A percentile compares a stretch with the other conserved stretches of the same genome.
Evolutionary conservation across 2,888 invertebrate species (phyloP).

Genomic region (Oscheius myriophilus): DNA sequence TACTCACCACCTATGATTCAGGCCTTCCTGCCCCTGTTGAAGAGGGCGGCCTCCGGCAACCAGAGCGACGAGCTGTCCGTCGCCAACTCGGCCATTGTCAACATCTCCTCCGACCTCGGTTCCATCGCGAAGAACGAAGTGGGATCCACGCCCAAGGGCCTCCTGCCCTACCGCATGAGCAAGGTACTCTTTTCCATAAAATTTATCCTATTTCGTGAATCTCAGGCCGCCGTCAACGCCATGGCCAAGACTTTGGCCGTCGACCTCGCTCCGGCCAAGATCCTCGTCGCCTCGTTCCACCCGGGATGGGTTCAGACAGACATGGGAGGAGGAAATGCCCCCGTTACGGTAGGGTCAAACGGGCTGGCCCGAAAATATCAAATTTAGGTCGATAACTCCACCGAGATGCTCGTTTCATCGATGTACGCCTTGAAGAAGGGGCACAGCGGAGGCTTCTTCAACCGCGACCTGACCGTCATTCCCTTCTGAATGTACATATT

Average conservation of each 20-base stretch:
- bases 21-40: conserved; percentile 42
- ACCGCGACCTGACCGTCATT: conserved; percentile 21
- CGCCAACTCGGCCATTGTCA: conserved; percentile 45
- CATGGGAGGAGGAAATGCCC: conserved; percentile 27
- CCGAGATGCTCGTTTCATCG: conserved; percentile 12
- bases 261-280: conserved; percentile 36
- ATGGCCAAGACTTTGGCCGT: conserved; percentile 47
- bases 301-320: conserved; percentile 58
- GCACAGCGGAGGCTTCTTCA: conserved; percentile 30
- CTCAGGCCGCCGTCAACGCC: conserved; percentile 53
- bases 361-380: neutral
- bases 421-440: conserved; percentile 13
- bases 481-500: conserved; percentile 19
- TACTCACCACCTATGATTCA: too few species aligned
- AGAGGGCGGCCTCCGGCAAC: conserved; percentile 31
- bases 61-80: conserved; percentile 33
- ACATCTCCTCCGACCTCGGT: conserved; percentile 50
- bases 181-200: conserved; percentile 29
- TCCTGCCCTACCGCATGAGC: conserved; percentile 43
- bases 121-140: conserved; percentile 32
- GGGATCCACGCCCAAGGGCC: conserved; percentile 12
- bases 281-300: conserved; percentile 46
- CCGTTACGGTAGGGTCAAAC: conserved; percentile 16
- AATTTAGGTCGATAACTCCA: conserved; percentile 22
- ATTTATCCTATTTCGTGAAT: neutral